These are phyloP conservation scores for Tadarida brasiliensis DNA, from an alignment of 2,797 vertebrate genomes.

Conservation along the genomic window DNA sequence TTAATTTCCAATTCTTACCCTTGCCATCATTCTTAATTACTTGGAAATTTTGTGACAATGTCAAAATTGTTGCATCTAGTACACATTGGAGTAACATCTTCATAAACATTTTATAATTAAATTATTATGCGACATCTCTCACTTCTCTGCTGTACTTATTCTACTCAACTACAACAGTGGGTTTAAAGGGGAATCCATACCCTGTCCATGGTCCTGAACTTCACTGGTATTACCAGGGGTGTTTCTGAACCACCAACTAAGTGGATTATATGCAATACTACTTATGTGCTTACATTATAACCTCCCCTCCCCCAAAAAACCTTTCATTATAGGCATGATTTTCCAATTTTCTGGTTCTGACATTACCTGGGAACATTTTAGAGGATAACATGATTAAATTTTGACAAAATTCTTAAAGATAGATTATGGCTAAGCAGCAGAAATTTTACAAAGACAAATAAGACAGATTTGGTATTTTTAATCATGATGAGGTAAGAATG, in stretches of 20 bases:
- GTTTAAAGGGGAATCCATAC: not conserved
- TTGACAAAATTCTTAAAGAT: conserved; percentile 48
- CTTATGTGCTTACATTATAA: not conserved
- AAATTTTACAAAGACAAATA: conserved; percentile 36
- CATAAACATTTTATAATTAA: conserved; percentile 25
- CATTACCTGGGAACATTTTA: not conserved
- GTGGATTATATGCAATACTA: not conserved
- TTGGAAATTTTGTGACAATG: not conserved
- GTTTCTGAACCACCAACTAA: not conserved
- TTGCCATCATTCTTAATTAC: conserved; percentile 56
- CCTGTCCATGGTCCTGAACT: not conserved
- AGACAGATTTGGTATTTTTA: not conserved
- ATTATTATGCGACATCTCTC: not conserved
- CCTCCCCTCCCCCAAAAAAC: not conserved
- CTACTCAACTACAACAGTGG: not conserved
- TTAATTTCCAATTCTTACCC: conserved; percentile 55
- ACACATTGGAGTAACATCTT: not conserved
- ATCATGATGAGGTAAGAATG: not conserved
- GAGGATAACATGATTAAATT: not conserved
- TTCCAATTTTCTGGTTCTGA: conserved; percentile 13
- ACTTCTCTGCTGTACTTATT: not conserved
- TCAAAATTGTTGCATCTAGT: conserved; percentile 26
- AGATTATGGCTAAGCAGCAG: conserved; percentile 16
- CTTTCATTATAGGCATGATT: not conserved
- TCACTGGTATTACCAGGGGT: not conserved